phyloP scores from a whole-genome alignment of 2,888 invertebrate genomes.

The Hartigia nigra region DNA sequence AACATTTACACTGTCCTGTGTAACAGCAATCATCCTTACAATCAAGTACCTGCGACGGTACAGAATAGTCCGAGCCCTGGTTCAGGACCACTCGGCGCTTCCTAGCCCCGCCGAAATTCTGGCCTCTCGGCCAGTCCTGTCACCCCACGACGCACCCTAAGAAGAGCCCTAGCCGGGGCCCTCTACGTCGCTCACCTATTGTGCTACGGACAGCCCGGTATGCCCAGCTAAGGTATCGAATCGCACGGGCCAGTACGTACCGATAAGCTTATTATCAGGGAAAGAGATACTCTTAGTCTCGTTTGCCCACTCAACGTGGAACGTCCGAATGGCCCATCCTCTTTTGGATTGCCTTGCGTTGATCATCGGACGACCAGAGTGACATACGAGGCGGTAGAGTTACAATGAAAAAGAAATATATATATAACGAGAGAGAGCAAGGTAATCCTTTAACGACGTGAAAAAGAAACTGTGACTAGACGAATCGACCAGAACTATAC shows the following conservation, averaged over 20 bases:
- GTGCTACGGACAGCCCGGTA: constrained; percentile 35
- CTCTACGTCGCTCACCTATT: constrained; percentile 53
- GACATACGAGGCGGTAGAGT: not conserved
- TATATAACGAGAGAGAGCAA: not conserved
- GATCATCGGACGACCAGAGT: not conserved
- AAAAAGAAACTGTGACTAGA: not conserved
- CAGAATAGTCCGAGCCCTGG: constrained; percentile 58
- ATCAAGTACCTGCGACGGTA: constrained; percentile 60
- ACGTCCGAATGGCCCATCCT: not conserved
- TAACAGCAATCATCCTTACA: constrained; percentile 90
- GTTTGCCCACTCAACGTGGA: not conserved
- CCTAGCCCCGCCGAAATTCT: constrained; percentile 63
- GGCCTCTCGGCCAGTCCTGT: constrained; percentile 57
- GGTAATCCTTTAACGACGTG: not conserved
- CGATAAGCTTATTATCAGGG: not conserved
- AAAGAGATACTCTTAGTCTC: not conserved
- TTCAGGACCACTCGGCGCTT: constrained; percentile 58
- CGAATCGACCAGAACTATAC: not conserved
- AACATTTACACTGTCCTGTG: constrained; percentile 96
- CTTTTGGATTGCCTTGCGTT: not conserved
- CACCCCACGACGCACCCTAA: constrained; percentile 58
- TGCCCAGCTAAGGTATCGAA: constrained; percentile 30
- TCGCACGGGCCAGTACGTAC: not conserved
- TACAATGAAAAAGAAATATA: not conserved
- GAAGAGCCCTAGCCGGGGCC: constrained; percentile 55